These are phyloP conservation scores for Pristionchus japonicus DNA, from an alignment of 2,888 invertebrate genomes.

Conservation along the genomic window DNA sequence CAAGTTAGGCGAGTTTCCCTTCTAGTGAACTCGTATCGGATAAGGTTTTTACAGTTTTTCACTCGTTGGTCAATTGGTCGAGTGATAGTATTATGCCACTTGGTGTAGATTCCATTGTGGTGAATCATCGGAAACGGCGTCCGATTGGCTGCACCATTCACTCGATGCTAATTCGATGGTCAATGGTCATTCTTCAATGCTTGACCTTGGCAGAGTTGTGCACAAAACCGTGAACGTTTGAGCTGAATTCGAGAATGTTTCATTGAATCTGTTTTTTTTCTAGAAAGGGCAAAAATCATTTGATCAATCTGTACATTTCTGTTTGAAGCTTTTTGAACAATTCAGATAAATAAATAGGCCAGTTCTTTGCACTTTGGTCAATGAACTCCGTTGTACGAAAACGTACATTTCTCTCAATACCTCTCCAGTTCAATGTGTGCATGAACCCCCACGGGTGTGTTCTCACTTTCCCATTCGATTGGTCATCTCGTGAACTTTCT, in stretches of 20 bases:
- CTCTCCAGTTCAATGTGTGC: neutral
- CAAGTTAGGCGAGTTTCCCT: slow-evolving; percentile 16
- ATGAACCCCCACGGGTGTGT: neutral
- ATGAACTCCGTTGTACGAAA: too few relatives aligned
- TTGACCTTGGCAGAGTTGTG: neutral
- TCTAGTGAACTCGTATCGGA: neutral
- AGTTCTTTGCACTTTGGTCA: too few relatives aligned
- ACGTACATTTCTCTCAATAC: too few relatives aligned
- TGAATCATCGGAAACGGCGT: neutral
- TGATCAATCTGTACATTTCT: too few relatives aligned
- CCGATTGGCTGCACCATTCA: neutral
- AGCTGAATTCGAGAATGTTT: neutral
- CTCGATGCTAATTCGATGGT: neutral
- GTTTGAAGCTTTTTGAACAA: too few relatives aligned
- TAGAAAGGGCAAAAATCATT: neutral
- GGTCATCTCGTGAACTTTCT: neutral
- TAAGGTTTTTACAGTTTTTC: neutral
- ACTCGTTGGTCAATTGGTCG: neutral
- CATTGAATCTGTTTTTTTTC: neutral
- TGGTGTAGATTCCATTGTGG: neutral
- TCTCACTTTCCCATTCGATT: neutral
- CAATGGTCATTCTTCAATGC: neutral
- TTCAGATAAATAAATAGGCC: too few relatives aligned
- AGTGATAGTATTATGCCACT: neutral
- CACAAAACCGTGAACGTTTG: neutral